Conservation (phyloP, 2,797 vertebrate genomes). For the Pantherophis alleghaniensis region DNA sequence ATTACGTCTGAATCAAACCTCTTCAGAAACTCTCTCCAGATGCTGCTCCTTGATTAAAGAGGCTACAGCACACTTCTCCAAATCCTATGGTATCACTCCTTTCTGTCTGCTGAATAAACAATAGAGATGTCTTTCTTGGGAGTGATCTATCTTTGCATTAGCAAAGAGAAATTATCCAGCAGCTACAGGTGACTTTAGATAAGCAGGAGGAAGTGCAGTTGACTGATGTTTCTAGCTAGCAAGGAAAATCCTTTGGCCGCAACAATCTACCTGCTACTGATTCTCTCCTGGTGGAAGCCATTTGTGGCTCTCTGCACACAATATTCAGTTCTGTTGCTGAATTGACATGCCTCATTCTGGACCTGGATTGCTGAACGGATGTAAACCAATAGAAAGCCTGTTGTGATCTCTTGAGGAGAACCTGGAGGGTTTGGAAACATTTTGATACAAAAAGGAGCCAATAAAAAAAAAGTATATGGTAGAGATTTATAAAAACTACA, state of each 20-base stretch:
- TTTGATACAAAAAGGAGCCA: neutral
- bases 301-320: neutral
- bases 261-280: neutral
- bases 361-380: neutral
- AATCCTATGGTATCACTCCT: neutral
- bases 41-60: fast-evolving
- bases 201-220: neutral
- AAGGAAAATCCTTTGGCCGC: neutral
- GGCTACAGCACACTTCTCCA: neutral
- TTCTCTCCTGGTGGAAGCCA: neutral
- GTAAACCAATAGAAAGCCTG: neutral
- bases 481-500: neutral
- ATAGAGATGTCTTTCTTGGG: neutral
- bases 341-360: neutral
- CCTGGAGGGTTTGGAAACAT: neutral
- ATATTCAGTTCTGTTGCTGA: neutral
- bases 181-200: neutral
- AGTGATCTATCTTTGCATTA: neutral
- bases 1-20: fast-evolving
- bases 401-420: neutral
- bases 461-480: neutral
- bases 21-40: neutral
- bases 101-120: neutral
- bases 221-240: neutral
- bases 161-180: neutral